Percentiles rank a stretch among this genome's conserved stretches.
These are phyloP conservation scores for Rhynchotus rufescens DNA, from an alignment of 2,797 vertebrate genomes.

Conservation along the genomic window DNA sequence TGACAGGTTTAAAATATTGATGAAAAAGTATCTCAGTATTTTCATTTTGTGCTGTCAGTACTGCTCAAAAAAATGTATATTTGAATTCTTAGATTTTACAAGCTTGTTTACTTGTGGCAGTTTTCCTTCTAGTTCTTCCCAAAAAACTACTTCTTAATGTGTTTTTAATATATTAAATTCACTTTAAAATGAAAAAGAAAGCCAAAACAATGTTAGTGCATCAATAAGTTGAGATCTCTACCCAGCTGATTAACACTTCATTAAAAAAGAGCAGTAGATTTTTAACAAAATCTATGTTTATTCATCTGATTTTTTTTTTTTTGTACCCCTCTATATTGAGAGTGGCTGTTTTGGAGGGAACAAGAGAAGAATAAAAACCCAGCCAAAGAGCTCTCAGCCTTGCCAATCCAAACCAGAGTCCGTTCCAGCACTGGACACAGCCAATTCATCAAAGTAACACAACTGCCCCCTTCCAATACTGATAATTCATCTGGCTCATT, in stretches of 20 bases:
- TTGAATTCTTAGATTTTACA: background rate
- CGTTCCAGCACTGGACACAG: background rate
- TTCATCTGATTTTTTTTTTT: background rate
- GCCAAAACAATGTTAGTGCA: conserved; percentile 8
- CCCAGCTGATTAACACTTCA: background rate
- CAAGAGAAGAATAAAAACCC: conserved; percentile 26
- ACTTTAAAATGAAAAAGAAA: conserved; percentile 26
- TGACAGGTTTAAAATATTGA: background rate
- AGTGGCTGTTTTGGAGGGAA: background rate
- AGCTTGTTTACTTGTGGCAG: background rate
- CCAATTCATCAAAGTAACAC: background rate
- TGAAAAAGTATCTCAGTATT: background rate
- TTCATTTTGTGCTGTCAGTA: background rate
- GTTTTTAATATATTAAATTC: background rate
- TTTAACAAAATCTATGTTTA: background rate
- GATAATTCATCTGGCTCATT: background rate
- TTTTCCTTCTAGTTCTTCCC: background rate
- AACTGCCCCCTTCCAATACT: background rate
- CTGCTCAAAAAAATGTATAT: background rate
- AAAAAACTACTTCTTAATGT: background rate
- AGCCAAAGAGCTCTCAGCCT: conserved; percentile 5
- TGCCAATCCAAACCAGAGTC: conserved; percentile 24
- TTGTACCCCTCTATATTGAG: background rate
- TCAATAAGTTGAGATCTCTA: background rate
- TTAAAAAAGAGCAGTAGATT: conserved; percentile 9